Base-by-base conservation (phyloP, 2,888 invertebrate species). In the Biston betularia region DNA sequence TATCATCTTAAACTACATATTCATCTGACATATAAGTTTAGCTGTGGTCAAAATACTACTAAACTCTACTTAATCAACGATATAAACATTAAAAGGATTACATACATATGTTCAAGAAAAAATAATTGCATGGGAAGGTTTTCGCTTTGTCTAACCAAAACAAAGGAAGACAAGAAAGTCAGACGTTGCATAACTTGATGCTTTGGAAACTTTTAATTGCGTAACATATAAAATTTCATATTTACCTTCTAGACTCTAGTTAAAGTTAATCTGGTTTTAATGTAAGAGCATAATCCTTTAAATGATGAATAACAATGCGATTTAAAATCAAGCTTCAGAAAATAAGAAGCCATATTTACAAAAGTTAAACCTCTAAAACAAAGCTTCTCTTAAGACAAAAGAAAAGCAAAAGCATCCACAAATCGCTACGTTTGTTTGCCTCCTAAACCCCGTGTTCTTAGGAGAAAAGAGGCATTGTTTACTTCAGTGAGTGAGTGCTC, bases 391-490 rank as follows among this genome's bases (percentile, higher is more conserved):
- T 70, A 73, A 73, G 69, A 71, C 73, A 73, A 71, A 75, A 75
- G 71, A 71, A 73, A 75, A 75, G 71, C 75, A 75, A 73, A 73
- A 70, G 69, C 71, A 65, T 69, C 73, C 74, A 67, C 74, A 74
- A 65, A 75, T 70, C 70, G 69, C 71, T 73, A 71, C 71, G 73
- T 73, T 72, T 75, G 75, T 75, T 75, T 75, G 71, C 71, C 71
- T 63, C 70, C 69, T 71, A 75, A 73, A 69, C 73, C 75, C 69
- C 67, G 68, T 70, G 73, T 73, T 73, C 65, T 68, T 61, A 69
- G 61, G 63, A 71, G 74, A 72, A 74, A 71, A 70, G 75, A 72
- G 73, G 75, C 73, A 73, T 73, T 75, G 75, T 73, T 75, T 73
- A 73, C 75, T 71, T 65, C 65, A 63, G 65, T 71, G 72, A 74